These are phyloP conservation scores for Syngnathus acus DNA, from an alignment of 2,797 vertebrate genomes.

Conservation along the genomic window DNA sequence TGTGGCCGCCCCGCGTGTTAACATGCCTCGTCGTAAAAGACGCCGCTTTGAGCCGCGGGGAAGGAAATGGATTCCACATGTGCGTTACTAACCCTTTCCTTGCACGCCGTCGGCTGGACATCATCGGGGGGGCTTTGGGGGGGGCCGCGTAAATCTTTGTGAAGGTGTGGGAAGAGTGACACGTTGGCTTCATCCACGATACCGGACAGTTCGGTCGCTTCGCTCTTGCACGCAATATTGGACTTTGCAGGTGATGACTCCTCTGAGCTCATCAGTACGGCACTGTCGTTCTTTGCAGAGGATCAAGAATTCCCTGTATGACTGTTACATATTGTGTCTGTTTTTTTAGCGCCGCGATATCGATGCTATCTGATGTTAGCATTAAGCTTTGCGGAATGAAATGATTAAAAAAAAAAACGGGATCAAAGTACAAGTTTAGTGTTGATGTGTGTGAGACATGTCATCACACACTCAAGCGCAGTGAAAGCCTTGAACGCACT, in stretches of 20 bases:
- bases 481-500: constrained; percentile 31
- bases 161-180: constrained; percentile 11
- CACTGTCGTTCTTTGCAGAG: too few species aligned
- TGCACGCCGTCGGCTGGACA: constrained; percentile 36
- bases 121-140: constrained; percentile 41
- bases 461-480: constrained; percentile 28
- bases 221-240: too few species aligned
- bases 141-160: constrained; percentile 40
- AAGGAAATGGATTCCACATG: constrained; percentile 74
- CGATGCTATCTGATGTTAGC: too few species aligned
- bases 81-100: constrained; percentile 34
- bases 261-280: too few species aligned
- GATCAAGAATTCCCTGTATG: too few species aligned
- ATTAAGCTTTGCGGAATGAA: too few species aligned
- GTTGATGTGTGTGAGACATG: constrained; percentile 24
- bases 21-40: constrained; percentile 49
- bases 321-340: too few species aligned
- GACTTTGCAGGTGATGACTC: too few species aligned
- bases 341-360: too few species aligned
- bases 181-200: neutral
- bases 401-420: neutral
- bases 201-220: neutral
- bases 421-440: neutral
- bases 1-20: constrained; percentile 48
- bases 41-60: constrained; percentile 43